Base-by-base conservation (phyloP, 92 coral and sea anemone genomes). In the Zoanthus sansibaricus region DNA sequence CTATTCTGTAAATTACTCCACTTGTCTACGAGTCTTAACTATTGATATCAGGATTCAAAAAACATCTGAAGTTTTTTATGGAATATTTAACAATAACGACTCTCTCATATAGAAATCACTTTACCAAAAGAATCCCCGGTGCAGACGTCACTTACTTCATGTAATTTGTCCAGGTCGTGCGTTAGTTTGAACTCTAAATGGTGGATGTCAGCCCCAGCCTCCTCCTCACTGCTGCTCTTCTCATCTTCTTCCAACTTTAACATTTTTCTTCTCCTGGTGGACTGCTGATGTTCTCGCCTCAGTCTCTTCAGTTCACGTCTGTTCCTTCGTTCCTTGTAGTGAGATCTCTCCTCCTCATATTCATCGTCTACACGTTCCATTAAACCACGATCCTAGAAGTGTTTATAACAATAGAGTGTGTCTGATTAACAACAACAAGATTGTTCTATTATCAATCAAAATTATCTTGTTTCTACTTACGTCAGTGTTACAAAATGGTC, bases 141-240 rank as follows among this genome's bases (percentile, higher is more conserved):
- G 25, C 25, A 25, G 25, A 37, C 42, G 4, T 37, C 64, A 64
- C 91, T 11, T 37, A 80, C 94, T 4, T 93, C 96, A 61, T 90
- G 91, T 13, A 97, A 89, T 55, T 97, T 93, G 80, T 97, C 98
- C 44, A 97, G 82, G 71, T 97, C 94, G 58, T 97, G 99, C 0
- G 97, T 95, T 67, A 97, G 90, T 71, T 97, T 97, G 87, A 97
- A 97, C 75, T 97, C 99, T 16, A 97, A 76, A 76, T 97, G 98
- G 78, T 97, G 97, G 74, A 97, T 92, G 94, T 97, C 99, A 61
- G 82, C 84, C 71, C 92, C 92, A 83, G 93, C 58, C 84, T 90
- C 98, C 46, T 90, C 87, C 59, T 96, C 92, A 83, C 92, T 90
- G 73, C 92, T 91, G 72, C 86, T 90, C 61, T 75, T 51, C 86